Percentiles rank a stretch among this genome's conserved stretches.
Conservation (phyloP, 53 echinoderm and acorn worm species). For the Glandiceps talaboti region DNA sequence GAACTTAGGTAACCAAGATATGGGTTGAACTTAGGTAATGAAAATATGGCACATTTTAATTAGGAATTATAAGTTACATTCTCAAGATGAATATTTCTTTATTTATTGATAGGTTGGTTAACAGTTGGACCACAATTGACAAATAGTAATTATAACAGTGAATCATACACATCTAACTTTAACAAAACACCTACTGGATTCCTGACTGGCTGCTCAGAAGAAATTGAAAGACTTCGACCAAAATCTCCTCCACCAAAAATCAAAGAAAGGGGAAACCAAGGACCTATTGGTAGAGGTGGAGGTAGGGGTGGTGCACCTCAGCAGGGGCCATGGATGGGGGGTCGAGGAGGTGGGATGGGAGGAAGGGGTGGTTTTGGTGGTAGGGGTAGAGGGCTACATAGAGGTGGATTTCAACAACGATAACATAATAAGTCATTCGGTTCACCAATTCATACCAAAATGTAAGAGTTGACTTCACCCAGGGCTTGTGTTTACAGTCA, state of each 20-base stretch:
- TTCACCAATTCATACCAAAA: too few relatives aligned
- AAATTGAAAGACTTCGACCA: constrained; percentile 80
- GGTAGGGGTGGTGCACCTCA: constrained; percentile 26
- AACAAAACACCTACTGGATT: constrained; percentile 59
- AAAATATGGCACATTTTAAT: too few relatives aligned
- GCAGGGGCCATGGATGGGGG: constrained; percentile 1
- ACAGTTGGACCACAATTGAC: constrained; percentile 80
- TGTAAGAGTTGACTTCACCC: too few relatives aligned
- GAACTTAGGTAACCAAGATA: too few relatives aligned
- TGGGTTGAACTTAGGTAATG: too few relatives aligned
- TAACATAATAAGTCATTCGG: too few relatives aligned
- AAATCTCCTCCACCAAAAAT: constrained; percentile 87
- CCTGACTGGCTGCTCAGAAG: constrained; percentile 86
- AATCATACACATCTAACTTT: constrained; percentile 71
- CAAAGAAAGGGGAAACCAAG: constrained; percentile 37
- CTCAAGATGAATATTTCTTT: too few relatives aligned
- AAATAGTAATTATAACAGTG: constrained; percentile 85
- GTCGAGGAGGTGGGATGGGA: constrained; percentile 37
- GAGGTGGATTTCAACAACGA: constrained; percentile 27
- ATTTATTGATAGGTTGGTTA: constrained; percentile 88
- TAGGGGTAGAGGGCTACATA: constrained; percentile 38
- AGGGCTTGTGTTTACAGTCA: too few relatives aligned
- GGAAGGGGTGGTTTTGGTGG: constrained; percentile 53
- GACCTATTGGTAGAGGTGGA: constrained; percentile 25
- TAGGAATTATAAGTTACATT: too few relatives aligned